phyloP scores from a whole-genome alignment of 1,140 invertebrate species.

The Drosophila punjabiensis region DNA sequence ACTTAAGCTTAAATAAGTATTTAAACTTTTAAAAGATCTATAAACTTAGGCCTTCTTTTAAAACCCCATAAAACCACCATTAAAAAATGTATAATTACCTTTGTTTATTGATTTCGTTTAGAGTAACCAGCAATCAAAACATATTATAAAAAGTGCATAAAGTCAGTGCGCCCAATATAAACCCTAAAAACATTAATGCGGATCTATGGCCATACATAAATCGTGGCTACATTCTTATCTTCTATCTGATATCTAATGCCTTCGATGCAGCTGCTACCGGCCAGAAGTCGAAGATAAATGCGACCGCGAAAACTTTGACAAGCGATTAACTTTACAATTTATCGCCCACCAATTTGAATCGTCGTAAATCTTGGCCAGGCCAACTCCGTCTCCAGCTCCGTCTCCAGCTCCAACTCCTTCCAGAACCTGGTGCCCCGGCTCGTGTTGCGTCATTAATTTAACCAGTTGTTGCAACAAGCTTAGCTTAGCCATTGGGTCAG shows the following conservation, averaged over 20 bases:
- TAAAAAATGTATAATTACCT: neutral
- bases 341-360: constrained; percentile 69
- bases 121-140: neutral
- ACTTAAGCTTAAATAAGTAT: neutral
- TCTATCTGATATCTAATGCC: constrained; percentile 44
- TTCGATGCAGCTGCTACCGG: constrained; percentile 44
- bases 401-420: neutral
- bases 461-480: constrained; percentile 78
- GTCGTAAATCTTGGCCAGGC: constrained; percentile 71
- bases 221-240: constrained; percentile 35
- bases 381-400: neutral
- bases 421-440: constrained; percentile 45
- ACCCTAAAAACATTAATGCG: constrained; percentile 15
- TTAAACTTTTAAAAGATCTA: neutral
- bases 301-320: constrained; percentile 80
- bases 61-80: neutral
- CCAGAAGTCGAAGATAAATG: constrained; percentile 65
- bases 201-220: constrained; percentile 18
- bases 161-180: neutral
- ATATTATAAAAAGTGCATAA: constrained; percentile 10
- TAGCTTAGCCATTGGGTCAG: constrained; percentile 60
- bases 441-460: constrained; percentile 80
- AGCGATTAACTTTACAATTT: constrained; percentile 83
- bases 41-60: neutral
- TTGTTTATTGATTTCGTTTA: neutral